phyloP scores from a whole-genome alignment of 2,888 invertebrate species.

The Deroplatys truncata region DNA sequence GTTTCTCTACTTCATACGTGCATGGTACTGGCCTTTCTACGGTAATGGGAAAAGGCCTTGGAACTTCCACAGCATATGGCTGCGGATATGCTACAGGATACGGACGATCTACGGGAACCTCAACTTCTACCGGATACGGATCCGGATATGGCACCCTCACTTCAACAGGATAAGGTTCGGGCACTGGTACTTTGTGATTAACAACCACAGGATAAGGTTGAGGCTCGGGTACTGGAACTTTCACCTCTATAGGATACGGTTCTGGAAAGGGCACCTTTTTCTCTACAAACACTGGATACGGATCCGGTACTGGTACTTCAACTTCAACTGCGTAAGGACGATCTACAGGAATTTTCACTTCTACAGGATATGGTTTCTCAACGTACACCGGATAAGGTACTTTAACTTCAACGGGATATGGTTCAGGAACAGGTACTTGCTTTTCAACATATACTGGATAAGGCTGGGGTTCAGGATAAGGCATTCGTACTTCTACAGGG shows the following conservation, averaged over 20 bases:
- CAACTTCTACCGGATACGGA: slow-evolving; percentile 38
- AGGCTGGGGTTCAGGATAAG: slow-evolving; percentile 43
- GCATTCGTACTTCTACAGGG: slow-evolving; percentile 60
- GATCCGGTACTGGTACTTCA: slow-evolving; percentile 33
- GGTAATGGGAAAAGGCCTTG: slow-evolving; percentile 56
- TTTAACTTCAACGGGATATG: slow-evolving; percentile 48
- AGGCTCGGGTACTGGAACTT: slow-evolving; percentile 38
- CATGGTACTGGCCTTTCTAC: slow-evolving; percentile 42
- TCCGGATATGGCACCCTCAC: slow-evolving; percentile 44
- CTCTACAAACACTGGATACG: slow-evolving; percentile 48
- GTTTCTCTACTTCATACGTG: slow-evolving; percentile 46
- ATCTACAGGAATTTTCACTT: slow-evolving; percentile 57
- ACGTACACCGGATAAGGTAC: slow-evolving; percentile 46
- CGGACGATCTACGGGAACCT: slow-evolving; percentile 24
- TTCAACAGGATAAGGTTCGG: slow-evolving; percentile 34
- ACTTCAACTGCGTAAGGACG: slow-evolving; percentile 38
- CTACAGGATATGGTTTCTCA: slow-evolving; percentile 58
- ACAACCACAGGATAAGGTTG: slow-evolving; percentile 58
- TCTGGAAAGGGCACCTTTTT: slow-evolving; percentile 56
- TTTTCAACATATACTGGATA: slow-evolving; percentile 50
- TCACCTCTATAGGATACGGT: slow-evolving; percentile 44
- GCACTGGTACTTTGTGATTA: slow-evolving; percentile 59
- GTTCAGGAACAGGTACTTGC: slow-evolving; percentile 64
- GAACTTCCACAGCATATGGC: slow-evolving; percentile 66
- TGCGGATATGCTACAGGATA: slow-evolving; percentile 55